Conservation (phyloP, 2,888 invertebrate species). For the Gerris lacustris region DNA sequence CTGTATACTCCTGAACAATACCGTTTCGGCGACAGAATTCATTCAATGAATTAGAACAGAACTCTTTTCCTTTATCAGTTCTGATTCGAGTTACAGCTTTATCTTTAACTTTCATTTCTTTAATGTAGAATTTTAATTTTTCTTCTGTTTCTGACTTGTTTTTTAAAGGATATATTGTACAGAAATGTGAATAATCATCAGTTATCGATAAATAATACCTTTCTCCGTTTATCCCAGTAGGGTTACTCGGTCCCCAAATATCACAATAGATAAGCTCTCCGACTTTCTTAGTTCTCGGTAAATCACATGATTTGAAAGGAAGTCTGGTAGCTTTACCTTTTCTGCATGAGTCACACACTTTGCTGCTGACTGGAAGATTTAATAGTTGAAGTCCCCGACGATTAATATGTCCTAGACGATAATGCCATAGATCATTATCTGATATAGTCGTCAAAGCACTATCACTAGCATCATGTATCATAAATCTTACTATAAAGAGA, state of each 20-base stretch:
- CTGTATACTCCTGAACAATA: slow-evolving; percentile 18
- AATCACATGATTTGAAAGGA: slow-evolving; percentile 14
- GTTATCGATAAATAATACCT: slow-evolving; percentile 10
- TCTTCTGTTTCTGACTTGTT: slow-evolving; percentile 7
- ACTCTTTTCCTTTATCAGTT: slow-evolving; percentile 28
- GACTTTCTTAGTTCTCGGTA: slow-evolving; percentile 10
- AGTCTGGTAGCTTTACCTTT: slow-evolving; percentile 19
- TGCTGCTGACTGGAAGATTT: slow-evolving; percentile 15
- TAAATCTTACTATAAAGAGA: not conserved
- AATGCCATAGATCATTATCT: slow-evolving; percentile 14
- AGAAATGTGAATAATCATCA: slow-evolving; percentile 11
- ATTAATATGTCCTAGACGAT: slow-evolving; percentile 18
- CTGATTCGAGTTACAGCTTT: slow-evolving; percentile 14
- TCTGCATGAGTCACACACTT: slow-evolving; percentile 16
- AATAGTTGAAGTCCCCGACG: slow-evolving; percentile 13
- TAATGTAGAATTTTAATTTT: not conserved
- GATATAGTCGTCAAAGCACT: not conserved
- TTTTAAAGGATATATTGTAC: slow-evolving; percentile 6
- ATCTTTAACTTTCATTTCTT: not conserved
- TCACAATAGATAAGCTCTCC: slow-evolving; percentile 17
- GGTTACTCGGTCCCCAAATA: slow-evolving; percentile 10
- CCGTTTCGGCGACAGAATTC: slow-evolving; percentile 18
- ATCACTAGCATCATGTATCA: not conserved
- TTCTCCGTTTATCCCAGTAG: not conserved
- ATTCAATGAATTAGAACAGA: slow-evolving; percentile 14